Base-by-base conservation (phyloP, 2,113 vertebrate species). In the Ceyx melanurus region DNA sequence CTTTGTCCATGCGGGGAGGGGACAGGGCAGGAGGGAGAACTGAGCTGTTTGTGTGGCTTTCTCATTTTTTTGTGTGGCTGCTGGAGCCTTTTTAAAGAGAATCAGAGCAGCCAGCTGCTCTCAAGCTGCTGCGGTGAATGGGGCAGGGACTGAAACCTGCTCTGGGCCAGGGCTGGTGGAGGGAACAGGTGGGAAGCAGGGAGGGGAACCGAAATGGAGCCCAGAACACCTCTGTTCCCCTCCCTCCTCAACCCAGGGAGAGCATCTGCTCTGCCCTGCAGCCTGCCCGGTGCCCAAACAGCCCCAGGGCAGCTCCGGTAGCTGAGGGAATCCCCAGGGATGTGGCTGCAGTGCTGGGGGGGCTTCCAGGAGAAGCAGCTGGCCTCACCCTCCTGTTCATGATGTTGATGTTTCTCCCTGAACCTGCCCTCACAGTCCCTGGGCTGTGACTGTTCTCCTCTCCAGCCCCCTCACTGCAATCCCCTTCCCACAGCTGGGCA, bases 111-210 rank as follows among this genome's bases (percentile, higher is more conserved):
- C 79, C 93, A 96, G 94, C 94, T 97, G 97, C 94, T 96, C 60
- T 19, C 94, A 95, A 95, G 93, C 95, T 96, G 97, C 96, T 85
- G 45, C 0, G 0, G 42, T 91, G 91, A 88, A 91, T 71, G 74
- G 65, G 74, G 54, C 72, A 51, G 75, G 54, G 46, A 20, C 65
- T 81, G 90, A 84, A 93, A 90, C 83, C 86, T 75, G 83, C 66
- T 54, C 28, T 48, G 43, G 76, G 40, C 17, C 6, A 2, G 82
- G 72, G 81, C 64, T 6, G 40, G 51, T 4, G 48, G 40, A 40
- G 84, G 73, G 90, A 88, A 91, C 97, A 97, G 97, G 94, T 97
- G 97, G 97, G 83, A 96, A 91, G 94, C 93, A 95, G 89, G 35
- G 68, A 65, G 46, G 61, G 81, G 64, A 92, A 68, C 53, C 13